Evolutionary conservation across 2,888 invertebrate genomes (phyloP).

Genomic region (Nymphalis c-album): DNA sequence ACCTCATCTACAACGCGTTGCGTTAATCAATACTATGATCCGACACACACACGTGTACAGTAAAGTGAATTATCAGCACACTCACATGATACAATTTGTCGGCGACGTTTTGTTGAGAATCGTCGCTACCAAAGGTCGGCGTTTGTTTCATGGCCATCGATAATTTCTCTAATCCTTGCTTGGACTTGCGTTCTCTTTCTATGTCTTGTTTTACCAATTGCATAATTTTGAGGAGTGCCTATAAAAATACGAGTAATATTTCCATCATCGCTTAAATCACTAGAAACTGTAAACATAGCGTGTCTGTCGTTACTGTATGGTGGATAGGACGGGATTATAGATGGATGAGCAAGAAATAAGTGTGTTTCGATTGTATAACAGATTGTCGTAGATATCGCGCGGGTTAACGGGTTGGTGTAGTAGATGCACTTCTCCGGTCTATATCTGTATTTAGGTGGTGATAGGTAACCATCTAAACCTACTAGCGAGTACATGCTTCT

Average conservation of each 20-base stretch:
- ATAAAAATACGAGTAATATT: conserved; percentile 43
- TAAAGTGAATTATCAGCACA: conserved; percentile 27
- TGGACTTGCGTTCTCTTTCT: conserved; percentile 93
- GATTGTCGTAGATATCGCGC: too few relatives aligned
- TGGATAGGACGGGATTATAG: too few relatives aligned
- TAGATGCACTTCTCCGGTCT: too few relatives aligned
- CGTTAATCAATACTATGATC: background rate
- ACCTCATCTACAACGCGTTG: conserved; percentile 87
- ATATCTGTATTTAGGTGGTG: too few relatives aligned
- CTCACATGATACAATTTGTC: conserved; percentile 96
- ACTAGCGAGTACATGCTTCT: too few relatives aligned
- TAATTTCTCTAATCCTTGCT: conserved; percentile 93
- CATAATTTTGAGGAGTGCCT: conserved; percentile 91
- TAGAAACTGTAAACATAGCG: too few relatives aligned
- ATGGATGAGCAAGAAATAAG: too few relatives aligned
- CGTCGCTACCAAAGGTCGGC: conserved; percentile 92
- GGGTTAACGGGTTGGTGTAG: too few relatives aligned
- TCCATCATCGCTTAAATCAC: background rate
- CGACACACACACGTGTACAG: conserved; percentile 6
- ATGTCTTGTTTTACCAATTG: conserved; percentile 93
- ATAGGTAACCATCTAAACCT: too few relatives aligned
- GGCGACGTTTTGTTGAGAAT: conserved; percentile 94
- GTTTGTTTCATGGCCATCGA: conserved; percentile 93
- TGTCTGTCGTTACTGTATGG: too few relatives aligned
- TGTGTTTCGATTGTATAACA: too few relatives aligned